These are phyloP conservation scores for Dryococelus australis DNA, from an alignment of 2,888 invertebrate genomes.

Conservation along the genomic window DNA sequence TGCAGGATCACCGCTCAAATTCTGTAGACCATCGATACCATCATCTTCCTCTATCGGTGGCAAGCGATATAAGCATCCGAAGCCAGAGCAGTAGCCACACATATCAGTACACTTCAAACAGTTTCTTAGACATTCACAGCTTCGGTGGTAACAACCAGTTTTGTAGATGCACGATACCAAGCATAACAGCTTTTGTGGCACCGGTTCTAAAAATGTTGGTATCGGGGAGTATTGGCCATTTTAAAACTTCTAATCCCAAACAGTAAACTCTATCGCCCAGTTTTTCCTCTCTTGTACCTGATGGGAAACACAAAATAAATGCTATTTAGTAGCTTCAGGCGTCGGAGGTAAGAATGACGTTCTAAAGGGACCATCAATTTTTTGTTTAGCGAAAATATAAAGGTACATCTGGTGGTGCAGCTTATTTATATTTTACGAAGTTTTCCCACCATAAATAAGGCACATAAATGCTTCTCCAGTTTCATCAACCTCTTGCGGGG, in stretches of 20 bases:
- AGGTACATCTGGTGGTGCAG: not conserved
- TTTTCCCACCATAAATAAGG: no score
- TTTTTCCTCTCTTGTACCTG: not conserved
- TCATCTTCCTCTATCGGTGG: constrained; percentile 17
- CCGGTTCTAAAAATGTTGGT: constrained; percentile 2
- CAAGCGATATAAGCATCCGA: not conserved
- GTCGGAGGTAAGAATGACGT: not conserved
- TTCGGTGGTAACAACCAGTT: not conserved
- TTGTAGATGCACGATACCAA: not conserved
- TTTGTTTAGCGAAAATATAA: not conserved
- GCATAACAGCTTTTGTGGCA: not conserved
- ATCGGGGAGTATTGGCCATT: not conserved
- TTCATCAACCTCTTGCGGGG: no score
- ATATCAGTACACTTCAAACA: not conserved
- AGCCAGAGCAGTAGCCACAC: constrained; percentile 13
- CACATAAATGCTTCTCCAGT: no score
- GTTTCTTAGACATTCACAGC: no score
- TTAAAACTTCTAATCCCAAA: constrained; percentile 3
- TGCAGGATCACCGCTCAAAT: not conserved
- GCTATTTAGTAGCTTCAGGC: not conserved
- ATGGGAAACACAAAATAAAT: not conserved
- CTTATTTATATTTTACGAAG: not conserved
- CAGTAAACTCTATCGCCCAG: not conserved
- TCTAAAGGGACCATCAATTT: not conserved
- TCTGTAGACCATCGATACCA: not conserved